phyloP scores from a whole-genome alignment of 2,113 vertebrate species.

The Cynoglossus semilaevis region DNA sequence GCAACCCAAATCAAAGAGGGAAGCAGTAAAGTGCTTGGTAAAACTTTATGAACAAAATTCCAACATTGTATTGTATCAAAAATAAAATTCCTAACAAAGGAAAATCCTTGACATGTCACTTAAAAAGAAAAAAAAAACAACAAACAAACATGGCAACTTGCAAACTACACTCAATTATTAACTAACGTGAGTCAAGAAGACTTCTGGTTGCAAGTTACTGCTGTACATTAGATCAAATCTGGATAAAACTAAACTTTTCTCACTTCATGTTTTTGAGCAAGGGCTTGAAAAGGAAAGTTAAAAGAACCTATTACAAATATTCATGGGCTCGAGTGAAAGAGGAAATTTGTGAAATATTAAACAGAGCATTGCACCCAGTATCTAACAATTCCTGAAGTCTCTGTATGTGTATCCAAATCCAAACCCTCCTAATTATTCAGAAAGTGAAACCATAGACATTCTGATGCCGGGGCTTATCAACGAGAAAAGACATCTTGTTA shows the following conservation, averaged over 20 bases:
- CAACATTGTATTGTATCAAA: constrained; percentile 14
- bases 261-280: constrained; percentile 37
- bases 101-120: constrained; percentile 7
- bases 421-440: constrained; percentile 71
- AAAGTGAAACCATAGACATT: constrained; percentile 52
- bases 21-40: constrained; percentile 8
- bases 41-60: constrained; percentile 29
- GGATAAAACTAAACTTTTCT: constrained; percentile 42
- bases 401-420: constrained; percentile 68
- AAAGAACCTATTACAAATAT: constrained; percentile 65
- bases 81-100: constrained; percentile 20
- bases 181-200: constrained; percentile 21
- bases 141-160: constrained; percentile 2
- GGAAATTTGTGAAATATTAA: constrained; percentile 68
- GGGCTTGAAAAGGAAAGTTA: constrained; percentile 41
- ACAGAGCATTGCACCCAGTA: constrained; percentile 52
- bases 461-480: constrained; percentile 66
- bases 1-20: constrained; percentile 1
- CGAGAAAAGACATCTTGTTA: constrained; percentile 76
- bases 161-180: constrained; percentile 4
- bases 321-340: constrained; percentile 48
- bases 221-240: constrained; percentile 24
- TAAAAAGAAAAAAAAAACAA: constrained; percentile 9
- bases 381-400: constrained; percentile 62
- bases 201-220: constrained; percentile 15